Conservation (phyloP, 2,113 vertebrate species). For the Phoenicopterus ruber region DNA sequence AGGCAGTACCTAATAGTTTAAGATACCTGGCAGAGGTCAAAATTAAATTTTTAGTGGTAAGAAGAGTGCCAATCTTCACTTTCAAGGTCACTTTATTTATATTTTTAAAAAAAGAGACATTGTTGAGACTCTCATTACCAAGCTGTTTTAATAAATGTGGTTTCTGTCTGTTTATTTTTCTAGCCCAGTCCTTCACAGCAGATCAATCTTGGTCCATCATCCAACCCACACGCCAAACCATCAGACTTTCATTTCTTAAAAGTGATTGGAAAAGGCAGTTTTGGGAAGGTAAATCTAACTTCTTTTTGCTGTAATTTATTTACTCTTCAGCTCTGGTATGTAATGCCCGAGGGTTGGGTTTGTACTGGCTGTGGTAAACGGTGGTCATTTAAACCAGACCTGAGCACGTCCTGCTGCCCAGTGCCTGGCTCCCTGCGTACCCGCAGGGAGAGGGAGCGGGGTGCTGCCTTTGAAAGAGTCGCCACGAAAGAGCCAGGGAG, state of each 20-base stretch:
- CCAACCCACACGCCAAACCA: slow-evolving; percentile 95
- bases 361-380: not conserved
- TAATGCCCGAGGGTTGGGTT: fast-evolving
- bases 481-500: not conserved
- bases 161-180: not conserved
- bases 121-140: not conserved
- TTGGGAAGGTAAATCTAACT: slow-evolving; percentile 82
- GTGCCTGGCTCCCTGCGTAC: not conserved
- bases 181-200: slow-evolving; percentile 96
- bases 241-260: slow-evolving; percentile 98
- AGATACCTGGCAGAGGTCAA: not conserved
- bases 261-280: slow-evolving; percentile 98
- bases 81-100: not conserved
- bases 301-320: not conserved
- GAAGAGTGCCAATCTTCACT: not conserved
- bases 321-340: not conserved
- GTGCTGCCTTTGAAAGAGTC: not conserved
- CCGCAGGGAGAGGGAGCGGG: not conserved
- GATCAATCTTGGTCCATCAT: slow-evolving; percentile 97
- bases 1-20: not conserved
- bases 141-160: not conserved
- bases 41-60: not conserved
- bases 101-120: not conserved
- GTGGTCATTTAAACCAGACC: not conserved
- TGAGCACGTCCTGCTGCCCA: not conserved